Evolutionary conservation across 2,797 vertebrate species (phyloP), one percentile per base, ranked within the genome.

Genomic region (Sebastolobus alascanus): DNA sequence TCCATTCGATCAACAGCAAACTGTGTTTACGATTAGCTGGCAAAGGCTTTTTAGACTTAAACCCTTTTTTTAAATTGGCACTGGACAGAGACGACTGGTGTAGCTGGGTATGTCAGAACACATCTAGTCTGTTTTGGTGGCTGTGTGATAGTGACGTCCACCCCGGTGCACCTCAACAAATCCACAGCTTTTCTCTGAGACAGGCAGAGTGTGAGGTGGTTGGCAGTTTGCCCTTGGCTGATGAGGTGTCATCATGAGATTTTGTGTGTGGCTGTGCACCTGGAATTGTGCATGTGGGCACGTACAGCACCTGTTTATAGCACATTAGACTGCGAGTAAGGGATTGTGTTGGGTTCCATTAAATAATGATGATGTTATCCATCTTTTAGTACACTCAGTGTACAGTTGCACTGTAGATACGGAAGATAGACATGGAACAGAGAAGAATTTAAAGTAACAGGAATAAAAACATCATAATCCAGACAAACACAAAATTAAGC

Each of bases 201-300:
- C 88, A 79, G 82, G 77, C 73, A 20, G 80, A 83, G 72, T 82
- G 77, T 75, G 88, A 87, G 90, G 80, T 80, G 76, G 56, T 74
- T 90, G 88, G 85, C 86, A 86, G 78, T 68, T 72, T 85, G 90
- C 89, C 91, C 85, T 86, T 60, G 82, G 81, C 88, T 89, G 87
- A 91, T 90, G 81, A 86, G 73, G 80, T 85, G 85, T 87, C 90
- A 87, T 91, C 80, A 68, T 83, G 85, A 73, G 80, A 77, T 73
- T 82, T 16, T 68, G 66, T 87, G 79, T 89, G 86, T 63, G 65
- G 58, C 12, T 60, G 68, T 77, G 78, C 80, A 85, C 86, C 76
- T 88, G 87, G 58, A 80, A 13, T 54, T 59, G 58, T 85, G 82
- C 55, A 66, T 63, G 70, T 69, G 77, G 52, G 68, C 68, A 16